phyloP scores from a whole-genome alignment of 1,140 invertebrate genomes.

The Littorina saxatilis region DNA sequence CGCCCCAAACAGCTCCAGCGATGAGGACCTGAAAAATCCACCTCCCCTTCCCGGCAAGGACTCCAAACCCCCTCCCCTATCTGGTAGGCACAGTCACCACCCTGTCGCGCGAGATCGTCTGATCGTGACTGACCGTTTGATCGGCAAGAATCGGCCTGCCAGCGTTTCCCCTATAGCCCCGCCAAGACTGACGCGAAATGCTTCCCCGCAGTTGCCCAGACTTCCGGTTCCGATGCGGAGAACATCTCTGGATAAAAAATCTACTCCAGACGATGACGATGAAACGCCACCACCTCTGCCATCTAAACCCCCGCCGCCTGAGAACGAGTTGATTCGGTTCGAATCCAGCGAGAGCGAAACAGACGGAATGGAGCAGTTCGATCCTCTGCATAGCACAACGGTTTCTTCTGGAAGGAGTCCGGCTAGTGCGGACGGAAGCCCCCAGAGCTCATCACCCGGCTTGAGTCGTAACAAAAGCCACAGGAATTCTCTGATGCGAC shows the following conservation, averaged over 20 bases:
- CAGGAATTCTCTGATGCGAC: conserved; percentile 28
- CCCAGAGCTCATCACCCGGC: background rate
- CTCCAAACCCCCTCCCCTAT: background rate
- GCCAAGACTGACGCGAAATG: background rate
- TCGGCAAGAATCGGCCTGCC: background rate
- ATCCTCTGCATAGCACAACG: background rate
- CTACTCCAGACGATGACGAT: no score
- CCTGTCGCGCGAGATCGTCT: background rate
- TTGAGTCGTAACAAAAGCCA: conserved; percentile 10
- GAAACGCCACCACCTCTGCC: background rate
- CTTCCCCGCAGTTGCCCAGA: background rate
- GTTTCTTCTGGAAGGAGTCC: background rate
- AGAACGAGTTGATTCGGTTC: conserved; percentile 23
- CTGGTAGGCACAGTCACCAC: background rate
- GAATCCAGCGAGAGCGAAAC: conserved; percentile 34
- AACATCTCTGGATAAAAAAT: conserved; percentile 27
- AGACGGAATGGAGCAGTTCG: conserved; percentile 28
- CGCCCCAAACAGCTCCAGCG: background rate
- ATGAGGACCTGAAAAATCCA: conserved; percentile 3
- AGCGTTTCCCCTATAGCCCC: background rate
- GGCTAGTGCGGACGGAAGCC: background rate
- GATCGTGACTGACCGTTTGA: background rate
- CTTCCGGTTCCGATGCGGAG: background rate
- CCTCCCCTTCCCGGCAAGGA: background rate
- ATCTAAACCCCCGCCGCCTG: background rate